These are phyloP conservation scores for Sebastolobus altivelis DNA, from an alignment of 2,797 vertebrate genomes.

Conservation along the genomic window DNA sequence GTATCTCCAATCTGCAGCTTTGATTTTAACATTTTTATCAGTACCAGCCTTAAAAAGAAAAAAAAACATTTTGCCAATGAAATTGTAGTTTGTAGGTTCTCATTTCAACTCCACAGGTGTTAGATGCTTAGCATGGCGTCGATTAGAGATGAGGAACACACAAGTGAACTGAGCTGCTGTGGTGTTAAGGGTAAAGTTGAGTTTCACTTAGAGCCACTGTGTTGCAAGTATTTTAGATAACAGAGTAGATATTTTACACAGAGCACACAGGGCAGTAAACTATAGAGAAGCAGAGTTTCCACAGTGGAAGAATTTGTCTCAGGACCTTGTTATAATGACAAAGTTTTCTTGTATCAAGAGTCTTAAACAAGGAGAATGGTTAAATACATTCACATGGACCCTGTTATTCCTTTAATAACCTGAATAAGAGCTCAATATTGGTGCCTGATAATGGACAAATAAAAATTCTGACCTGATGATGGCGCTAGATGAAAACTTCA, in stretches of 20 bases:
- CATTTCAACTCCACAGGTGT: slow-evolving; percentile 30
- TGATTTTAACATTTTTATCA: slow-evolving; percentile 18
- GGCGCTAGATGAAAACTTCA: too few species aligned
- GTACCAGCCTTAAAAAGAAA: slow-evolving; percentile 51
- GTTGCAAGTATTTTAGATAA: slow-evolving; percentile 7
- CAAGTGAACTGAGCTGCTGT: slow-evolving; percentile 22
- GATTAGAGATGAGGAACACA: slow-evolving; percentile 18
- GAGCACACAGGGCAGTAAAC: slow-evolving; percentile 9
- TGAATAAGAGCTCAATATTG: too few species aligned
- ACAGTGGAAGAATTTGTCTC: not conserved
- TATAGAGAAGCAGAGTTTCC: not conserved
- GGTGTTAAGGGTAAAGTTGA: not conserved
- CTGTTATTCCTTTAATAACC: not conserved
- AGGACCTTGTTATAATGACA: slow-evolving; percentile 45
- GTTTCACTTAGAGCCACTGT: slow-evolving; percentile 22
- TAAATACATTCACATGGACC: not conserved
- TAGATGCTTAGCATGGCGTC: not conserved
- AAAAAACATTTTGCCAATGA: slow-evolving; percentile 53
- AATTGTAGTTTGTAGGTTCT: slow-evolving; percentile 46
- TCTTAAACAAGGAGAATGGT: not conserved
- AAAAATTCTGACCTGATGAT: too few species aligned
- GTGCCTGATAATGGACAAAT: not conserved
- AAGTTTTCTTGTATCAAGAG: not conserved
- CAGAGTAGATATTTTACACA: not conserved
- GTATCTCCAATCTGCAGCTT: slow-evolving; percentile 40